These are phyloP conservation scores for Epinephelus lanceolatus DNA, from an alignment of 2,113 vertebrate genomes.

Conservation along the genomic window DNA sequence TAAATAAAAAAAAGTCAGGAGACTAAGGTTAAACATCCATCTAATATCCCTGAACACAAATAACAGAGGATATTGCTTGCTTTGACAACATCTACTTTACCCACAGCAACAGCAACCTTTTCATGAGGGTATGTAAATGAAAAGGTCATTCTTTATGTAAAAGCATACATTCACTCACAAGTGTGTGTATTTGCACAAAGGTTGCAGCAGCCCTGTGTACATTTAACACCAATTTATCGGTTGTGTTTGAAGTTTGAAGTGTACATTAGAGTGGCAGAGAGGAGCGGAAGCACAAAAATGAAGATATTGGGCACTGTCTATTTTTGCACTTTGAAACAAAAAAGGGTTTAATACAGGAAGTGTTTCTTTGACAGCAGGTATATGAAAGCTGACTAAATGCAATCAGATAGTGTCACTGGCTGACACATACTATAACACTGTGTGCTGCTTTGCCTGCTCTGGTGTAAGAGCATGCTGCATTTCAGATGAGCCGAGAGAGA, in stretches of 20 bases:
- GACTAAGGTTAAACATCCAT: neutral
- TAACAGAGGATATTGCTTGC: neutral
- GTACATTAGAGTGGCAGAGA: neutral
- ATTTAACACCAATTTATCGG: neutral
- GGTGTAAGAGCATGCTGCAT: neutral
- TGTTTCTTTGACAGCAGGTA: constrained; percentile 14
- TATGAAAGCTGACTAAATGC: constrained; percentile 29
- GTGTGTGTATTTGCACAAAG: neutral
- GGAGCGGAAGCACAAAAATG: neutral
- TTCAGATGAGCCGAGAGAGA: constrained; percentile 27
- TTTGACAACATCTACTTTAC: constrained; percentile 9
- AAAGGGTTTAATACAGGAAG: neutral
- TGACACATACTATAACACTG: constrained; percentile 14
- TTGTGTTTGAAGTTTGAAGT: neutral
- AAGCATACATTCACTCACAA: neutral
- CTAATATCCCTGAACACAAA: neutral
- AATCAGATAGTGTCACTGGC: constrained; percentile 31
- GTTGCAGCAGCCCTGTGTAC: neutral
- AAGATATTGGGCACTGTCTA: neutral
- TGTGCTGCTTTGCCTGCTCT: constrained; percentile 4
- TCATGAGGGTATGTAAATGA: neutral
- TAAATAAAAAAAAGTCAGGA: neutral
- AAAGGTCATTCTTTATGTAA: constrained; percentile 15
- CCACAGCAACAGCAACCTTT: neutral
- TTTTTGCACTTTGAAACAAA: constrained; percentile 21